These are phyloP conservation scores for Erebia epiphron DNA, from an alignment of 2,888 invertebrate species.

Conservation along the genomic window DNA sequence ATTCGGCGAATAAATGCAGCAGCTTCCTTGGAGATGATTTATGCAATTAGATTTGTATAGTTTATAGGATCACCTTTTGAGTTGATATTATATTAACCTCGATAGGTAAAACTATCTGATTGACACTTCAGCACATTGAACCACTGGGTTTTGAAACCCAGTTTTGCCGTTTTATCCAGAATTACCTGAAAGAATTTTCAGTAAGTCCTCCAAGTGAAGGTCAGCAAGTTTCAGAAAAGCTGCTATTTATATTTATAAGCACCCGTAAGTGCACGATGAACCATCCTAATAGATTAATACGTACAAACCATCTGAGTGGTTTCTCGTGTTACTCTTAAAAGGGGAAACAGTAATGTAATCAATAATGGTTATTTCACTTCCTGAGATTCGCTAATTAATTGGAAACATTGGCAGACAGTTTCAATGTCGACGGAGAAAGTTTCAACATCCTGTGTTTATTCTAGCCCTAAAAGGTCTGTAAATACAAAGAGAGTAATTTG, in stretches of 20 bases:
- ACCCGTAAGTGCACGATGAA: conserved; percentile 26
- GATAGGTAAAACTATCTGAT: no score
- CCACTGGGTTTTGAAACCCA: no score
- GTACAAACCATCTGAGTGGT: conserved; percentile 52
- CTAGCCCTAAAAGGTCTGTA: conserved; percentile 7
- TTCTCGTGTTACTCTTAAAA: conserved; percentile 54
- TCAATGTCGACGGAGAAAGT: conserved; percentile 25
- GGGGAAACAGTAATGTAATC: conserved; percentile 48
- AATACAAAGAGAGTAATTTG: not conserved
- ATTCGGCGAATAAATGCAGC: conserved; percentile 5
- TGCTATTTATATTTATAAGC: not conserved
- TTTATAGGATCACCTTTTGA: not conserved
- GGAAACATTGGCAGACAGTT: conserved; percentile 38
- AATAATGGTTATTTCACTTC: conserved; percentile 47
- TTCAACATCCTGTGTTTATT: conserved; percentile 14
- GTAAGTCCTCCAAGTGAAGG: not conserved
- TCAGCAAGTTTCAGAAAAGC: not conserved
- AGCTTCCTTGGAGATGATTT: not conserved
- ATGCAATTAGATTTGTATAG: not conserved
- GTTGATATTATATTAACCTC: no score
- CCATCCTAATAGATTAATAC: conserved; percentile 36
- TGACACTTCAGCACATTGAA: no score
- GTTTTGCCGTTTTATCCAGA: not conserved
- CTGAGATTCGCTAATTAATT: conserved; percentile 48
- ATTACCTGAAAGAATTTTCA: no score